Evolutionary conservation across 92 coral and sea anemone species (phyloP).

Genomic region (Umimayanthus kanabou): DNA sequence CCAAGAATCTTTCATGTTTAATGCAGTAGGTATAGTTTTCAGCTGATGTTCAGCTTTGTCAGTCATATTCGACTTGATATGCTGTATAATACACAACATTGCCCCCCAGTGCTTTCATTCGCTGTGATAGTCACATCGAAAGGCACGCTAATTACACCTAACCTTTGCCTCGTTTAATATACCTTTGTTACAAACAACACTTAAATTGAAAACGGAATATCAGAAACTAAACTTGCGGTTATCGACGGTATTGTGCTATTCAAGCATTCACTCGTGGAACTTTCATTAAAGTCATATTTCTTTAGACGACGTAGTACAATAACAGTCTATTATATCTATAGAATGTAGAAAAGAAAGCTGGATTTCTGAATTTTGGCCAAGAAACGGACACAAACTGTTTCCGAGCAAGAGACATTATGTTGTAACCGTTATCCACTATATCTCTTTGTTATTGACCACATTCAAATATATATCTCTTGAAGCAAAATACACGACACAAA

Average conservation of each 20-base stretch:
- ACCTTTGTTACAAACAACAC: conserved; percentile 30
- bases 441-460: conserved; percentile 22
- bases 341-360: not conserved
- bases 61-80: conserved; percentile 24
- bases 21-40: conserved; percentile 17
- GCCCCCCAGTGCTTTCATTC: conserved; percentile 45
- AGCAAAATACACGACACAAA: conserved; percentile 59
- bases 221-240: not conserved
- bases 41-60: conserved; percentile 19
- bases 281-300: not conserved
- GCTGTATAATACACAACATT: conserved; percentile 18
- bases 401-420: not conserved
- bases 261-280: not conserved
- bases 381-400: not conserved
- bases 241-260: not conserved
- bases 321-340: not conserved
- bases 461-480: conserved; percentile 8
- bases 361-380: not conserved
- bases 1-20: conserved; percentile 26
- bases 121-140: conserved; percentile 3
- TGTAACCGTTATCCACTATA: not conserved
- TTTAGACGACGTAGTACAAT: not conserved
- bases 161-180: conserved; percentile 11
- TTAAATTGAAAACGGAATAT: conserved; percentile 9
- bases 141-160: conserved; percentile 19